Evolutionary conservation across 2,888 invertebrate species (phyloP).

Genomic region (Brenthis ino): DNA sequence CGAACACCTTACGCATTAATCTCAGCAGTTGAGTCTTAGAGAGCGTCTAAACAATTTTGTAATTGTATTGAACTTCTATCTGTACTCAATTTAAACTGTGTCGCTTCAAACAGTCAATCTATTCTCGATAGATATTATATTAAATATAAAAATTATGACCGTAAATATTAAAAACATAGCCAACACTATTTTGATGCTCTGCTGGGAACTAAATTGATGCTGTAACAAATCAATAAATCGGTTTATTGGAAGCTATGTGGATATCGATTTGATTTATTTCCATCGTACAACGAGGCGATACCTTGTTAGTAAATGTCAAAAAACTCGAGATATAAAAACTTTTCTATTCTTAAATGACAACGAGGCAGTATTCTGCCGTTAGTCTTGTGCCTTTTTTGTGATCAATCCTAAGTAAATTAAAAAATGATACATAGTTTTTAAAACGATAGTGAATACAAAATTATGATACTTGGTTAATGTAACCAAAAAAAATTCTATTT

Average conservation of each 20-base stretch:
- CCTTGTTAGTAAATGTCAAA: constrained; percentile 80
- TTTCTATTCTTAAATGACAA: constrained; percentile 37
- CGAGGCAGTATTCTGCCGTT: constrained; percentile 24
- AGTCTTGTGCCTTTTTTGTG: constrained; percentile 27
- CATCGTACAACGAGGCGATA: constrained; percentile 68
- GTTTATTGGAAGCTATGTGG: constrained; percentile 80
- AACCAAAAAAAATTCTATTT: too few relatives aligned
- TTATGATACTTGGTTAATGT: background rate
- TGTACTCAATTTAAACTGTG: too few relatives aligned
- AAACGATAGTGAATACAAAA: background rate
- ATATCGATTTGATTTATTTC: constrained; percentile 80
- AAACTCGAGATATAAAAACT: constrained; percentile 54
- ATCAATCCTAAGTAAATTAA: constrained; percentile 13
- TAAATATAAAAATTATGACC: constrained; percentile 20
- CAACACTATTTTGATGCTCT: constrained; percentile 64
- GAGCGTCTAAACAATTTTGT: too few relatives aligned
- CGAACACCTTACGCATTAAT: constrained; percentile 17
- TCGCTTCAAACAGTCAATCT: too few relatives aligned
- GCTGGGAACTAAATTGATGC: constrained; percentile 80
- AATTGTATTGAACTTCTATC: too few relatives aligned
- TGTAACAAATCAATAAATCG: constrained; percentile 83
- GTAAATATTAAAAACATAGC: constrained; percentile 26
- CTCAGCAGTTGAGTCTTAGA: background rate
- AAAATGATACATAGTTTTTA: constrained; percentile 5
- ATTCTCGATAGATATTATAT: constrained; percentile 3